Conservation (phyloP, 2,797 vertebrate genomes). For the Diceros bicornis region DNA sequence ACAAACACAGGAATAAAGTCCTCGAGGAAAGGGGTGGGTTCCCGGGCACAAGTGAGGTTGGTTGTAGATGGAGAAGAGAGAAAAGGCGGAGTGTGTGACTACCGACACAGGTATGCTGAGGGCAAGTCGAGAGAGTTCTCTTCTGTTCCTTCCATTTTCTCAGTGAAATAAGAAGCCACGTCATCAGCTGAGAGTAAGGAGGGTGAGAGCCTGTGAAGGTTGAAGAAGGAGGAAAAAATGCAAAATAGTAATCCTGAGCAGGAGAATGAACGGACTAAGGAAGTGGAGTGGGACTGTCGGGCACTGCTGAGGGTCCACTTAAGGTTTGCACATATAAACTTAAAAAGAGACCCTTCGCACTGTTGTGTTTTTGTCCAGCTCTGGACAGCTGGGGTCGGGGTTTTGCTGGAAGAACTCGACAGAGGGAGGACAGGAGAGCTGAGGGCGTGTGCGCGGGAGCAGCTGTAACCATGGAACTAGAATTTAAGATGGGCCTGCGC, state of each 20-base stretch:
- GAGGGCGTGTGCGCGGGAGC: neutral
- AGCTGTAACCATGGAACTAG: neutral
- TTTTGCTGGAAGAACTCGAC: neutral
- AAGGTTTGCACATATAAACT: too few species aligned
- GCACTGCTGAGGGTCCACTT: neutral
- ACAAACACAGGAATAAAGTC: neutral
- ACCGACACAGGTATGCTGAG: too few species aligned
- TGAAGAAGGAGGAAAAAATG: neutral
- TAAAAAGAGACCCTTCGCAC: neutral
- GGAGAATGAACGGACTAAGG: neutral
- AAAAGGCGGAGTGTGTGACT: neutral
- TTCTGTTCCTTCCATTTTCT: neutral
- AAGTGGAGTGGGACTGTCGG: rapidly evolving
- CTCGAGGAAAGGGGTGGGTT: neutral
- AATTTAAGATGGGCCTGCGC: neutral
- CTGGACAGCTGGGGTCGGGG: neutral
- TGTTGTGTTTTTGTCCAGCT: neutral
- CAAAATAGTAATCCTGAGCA: neutral
- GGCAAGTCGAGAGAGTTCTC: neutral
- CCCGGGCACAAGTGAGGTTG: neutral
- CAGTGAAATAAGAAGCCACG: neutral
- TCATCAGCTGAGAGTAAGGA: neutral
- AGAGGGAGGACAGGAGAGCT: neutral
- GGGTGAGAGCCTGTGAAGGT: neutral
- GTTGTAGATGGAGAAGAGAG: neutral